phyloP scores from a whole-genome alignment of 2,797 vertebrate genomes.

The Cossypha caffra region DNA sequence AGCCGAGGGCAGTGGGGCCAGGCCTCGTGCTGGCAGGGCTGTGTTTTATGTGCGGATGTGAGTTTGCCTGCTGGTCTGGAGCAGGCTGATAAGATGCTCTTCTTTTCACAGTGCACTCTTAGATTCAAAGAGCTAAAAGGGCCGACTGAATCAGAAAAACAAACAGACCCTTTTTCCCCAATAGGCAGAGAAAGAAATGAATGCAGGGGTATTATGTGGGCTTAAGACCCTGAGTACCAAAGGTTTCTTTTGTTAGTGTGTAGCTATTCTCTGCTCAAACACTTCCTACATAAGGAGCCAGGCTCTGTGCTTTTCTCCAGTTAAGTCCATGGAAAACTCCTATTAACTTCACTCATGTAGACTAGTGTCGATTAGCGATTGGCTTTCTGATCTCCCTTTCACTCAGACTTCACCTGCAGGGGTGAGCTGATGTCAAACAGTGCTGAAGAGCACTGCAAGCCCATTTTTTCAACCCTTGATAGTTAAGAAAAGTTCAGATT shows the following conservation, averaged over 20 bases:
- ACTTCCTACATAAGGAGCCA: constrained; percentile 74
- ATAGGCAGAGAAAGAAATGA: constrained; percentile 77
- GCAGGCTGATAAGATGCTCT: constrained; percentile 91
- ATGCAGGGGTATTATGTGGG: constrained; percentile 79
- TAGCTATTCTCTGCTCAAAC: constrained; percentile 75
- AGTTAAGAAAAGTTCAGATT: not conserved
- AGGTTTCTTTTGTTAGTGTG: constrained; percentile 81
- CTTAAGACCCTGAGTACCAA: constrained; percentile 79
- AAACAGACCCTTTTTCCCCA: constrained; percentile 77
- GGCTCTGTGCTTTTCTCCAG: constrained; percentile 7
- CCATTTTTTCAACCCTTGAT: not conserved
- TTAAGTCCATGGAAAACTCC: constrained; percentile 40
- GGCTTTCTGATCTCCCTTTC: constrained; percentile 73
- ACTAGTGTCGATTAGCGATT: constrained; percentile 7
- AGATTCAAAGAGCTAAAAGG: constrained; percentile 79
- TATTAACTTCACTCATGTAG: constrained; percentile 61
- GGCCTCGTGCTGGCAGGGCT: constrained; percentile 84
- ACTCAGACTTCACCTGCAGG: constrained; percentile 51
- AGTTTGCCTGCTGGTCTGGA: constrained; percentile 86
- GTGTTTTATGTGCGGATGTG: constrained; percentile 86
- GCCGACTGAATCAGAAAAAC: constrained; percentile 81
- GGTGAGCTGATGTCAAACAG: constrained; percentile 31
- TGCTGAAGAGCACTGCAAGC: not conserved
- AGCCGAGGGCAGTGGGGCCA: constrained; percentile 75
- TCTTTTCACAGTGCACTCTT: constrained; percentile 80